phyloP scores from a whole-genome alignment of 2,888 invertebrate species.

The Acleris cristana region DNA sequence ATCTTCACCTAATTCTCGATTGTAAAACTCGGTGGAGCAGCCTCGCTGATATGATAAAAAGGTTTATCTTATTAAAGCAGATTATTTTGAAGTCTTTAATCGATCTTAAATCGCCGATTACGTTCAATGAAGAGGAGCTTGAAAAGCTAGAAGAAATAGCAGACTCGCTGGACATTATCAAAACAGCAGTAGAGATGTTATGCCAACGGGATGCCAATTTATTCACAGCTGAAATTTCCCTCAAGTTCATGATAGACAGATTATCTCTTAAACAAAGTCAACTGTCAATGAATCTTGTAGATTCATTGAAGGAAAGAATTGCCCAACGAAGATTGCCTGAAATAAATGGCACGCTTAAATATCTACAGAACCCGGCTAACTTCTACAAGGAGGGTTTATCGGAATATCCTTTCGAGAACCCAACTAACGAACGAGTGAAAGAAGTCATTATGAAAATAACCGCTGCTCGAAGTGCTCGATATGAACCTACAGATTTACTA shows the following conservation, averaged over 20 bases:
- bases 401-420: too few relatives aligned
- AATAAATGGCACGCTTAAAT: too few relatives aligned
- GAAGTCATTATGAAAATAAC: too few relatives aligned
- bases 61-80: background rate
- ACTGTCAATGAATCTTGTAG: too few relatives aligned
- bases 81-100: conserved; percentile 1
- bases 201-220: conserved; percentile 1
- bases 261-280: too few relatives aligned
- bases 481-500: too few relatives aligned
- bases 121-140: background rate
- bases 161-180: background rate
- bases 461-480: too few relatives aligned
- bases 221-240: background rate
- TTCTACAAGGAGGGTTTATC: too few relatives aligned
- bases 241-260: conserved; percentile 1
- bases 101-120: conserved; percentile 1
- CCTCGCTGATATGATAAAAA: background rate
- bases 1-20: conserved; percentile 1
- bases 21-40: conserved; percentile 7
- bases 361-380: too few relatives aligned
- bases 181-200: background rate
- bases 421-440: too few relatives aligned
- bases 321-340: too few relatives aligned
- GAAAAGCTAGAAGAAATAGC: background rate
- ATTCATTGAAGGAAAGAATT: too few relatives aligned